phyloP scores from a whole-genome alignment of 1,140 invertebrate genomes.

The Caenorhabditis briggsae region DNA sequence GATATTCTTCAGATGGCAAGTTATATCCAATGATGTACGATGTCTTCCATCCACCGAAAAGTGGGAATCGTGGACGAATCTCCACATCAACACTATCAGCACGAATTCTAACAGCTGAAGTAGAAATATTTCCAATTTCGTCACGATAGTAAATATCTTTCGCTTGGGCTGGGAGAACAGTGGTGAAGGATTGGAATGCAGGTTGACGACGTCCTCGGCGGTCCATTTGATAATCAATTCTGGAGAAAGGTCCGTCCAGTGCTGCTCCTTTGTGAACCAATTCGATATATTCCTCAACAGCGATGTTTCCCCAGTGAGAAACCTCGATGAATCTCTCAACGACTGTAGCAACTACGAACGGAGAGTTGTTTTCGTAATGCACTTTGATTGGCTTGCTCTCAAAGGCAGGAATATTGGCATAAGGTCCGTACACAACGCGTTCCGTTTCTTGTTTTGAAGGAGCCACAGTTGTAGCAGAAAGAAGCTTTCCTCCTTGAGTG shows the following conservation, averaged over 20 bases:
- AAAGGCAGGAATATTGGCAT: constrained; percentile 70
- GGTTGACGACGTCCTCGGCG: constrained; percentile 69
- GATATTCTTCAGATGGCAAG: constrained; percentile 94
- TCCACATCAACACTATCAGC: constrained; percentile 92
- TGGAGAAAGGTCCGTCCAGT: constrained; percentile 80
- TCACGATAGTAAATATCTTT: constrained; percentile 94
- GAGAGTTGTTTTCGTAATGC: constrained; percentile 96
- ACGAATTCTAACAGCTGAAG: constrained; percentile 87
- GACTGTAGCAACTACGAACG: constrained; percentile 90
- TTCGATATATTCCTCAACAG: constrained; percentile 93
- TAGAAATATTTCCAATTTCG: constrained; percentile 99
- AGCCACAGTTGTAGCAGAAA: constrained; percentile 69
- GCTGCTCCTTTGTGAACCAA: constrained; percentile 91
- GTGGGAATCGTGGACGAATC: constrained; percentile 89
- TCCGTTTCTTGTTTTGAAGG: constrained; percentile 70
- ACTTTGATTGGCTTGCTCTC: constrained; percentile 79
- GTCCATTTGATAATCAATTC: constrained; percentile 76
- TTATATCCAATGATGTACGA: constrained; percentile 97
- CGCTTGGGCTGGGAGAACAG: constrained; percentile 89
- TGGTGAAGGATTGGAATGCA: constrained; percentile 79
- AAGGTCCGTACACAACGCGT: constrained; percentile 74
- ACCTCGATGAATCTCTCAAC: constrained; percentile 91
- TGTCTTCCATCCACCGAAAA: constrained; percentile 94
- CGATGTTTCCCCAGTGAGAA: constrained; percentile 99
- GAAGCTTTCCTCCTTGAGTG: constrained; percentile 67